A percentile compares a stretch with the other conserved stretches of the same genome.
Evolutionary conservation across 2,113 vertebrate genomes (phyloP).

Genomic region (Mesoclemmys tuberculata): DNA sequence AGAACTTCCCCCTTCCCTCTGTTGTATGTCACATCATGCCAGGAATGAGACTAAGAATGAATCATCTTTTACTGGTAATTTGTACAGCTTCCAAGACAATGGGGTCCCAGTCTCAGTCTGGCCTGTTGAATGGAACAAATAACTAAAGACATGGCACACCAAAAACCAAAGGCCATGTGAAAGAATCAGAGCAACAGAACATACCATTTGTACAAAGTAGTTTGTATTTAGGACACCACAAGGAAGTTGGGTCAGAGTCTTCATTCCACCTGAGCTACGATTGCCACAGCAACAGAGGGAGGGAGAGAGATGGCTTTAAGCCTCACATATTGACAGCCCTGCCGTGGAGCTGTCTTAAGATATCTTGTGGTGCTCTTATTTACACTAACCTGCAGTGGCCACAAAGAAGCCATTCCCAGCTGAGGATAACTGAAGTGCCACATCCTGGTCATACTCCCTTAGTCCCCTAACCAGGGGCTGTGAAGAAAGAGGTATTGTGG

Average conservation of each 20-base stretch:
- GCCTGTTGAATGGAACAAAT: neutral
- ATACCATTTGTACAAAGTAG: neutral
- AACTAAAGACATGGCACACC: neutral
- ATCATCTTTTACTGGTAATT: too few species aligned
- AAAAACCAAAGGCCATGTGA: neutral
- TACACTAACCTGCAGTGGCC: neutral
- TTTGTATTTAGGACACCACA: neutral
- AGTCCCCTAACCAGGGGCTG: too few species aligned
- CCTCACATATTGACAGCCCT: too few species aligned
- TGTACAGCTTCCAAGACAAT: too few species aligned
- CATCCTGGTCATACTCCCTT: neutral
- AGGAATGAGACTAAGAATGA: neutral
- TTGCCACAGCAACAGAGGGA: neutral
- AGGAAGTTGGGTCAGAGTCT: neutral
- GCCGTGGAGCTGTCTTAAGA: too few species aligned
- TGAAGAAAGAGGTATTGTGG: too few species aligned
- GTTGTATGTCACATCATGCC: neutral
- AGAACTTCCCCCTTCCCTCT: neutral
- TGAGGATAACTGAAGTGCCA: too few species aligned
- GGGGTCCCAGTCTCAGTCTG: neutral
- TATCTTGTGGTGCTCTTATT: too few species aligned
- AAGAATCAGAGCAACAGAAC: neutral
- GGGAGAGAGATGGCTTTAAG: too few species aligned
- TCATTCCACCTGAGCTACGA: neutral
- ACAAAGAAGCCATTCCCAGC: neutral